phyloP scores from a whole-genome alignment of 2,888 invertebrate genomes.

The Stenolophus ochropezus region DNA sequence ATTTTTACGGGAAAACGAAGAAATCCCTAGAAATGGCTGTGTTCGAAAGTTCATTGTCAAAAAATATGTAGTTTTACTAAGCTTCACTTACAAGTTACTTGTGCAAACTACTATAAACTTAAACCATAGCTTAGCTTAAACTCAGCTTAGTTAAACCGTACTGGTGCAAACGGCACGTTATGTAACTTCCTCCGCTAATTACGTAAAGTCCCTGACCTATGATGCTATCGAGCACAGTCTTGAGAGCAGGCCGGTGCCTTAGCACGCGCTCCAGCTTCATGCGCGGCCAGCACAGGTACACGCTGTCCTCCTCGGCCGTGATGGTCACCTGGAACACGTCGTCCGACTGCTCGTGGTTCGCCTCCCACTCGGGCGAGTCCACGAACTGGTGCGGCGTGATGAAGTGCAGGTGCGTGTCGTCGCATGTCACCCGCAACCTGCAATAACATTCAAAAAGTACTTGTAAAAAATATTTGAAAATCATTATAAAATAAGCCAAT shows the following conservation, averaged over 20 bases:
- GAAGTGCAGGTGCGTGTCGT: conserved; percentile 87
- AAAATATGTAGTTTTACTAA: too few species aligned
- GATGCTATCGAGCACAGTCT: conserved; percentile 84
- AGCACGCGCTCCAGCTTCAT: conserved; percentile 84
- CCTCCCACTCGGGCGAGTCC: conserved; percentile 94
- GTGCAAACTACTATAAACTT: too few species aligned
- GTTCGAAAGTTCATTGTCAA: too few species aligned
- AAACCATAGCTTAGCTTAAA: too few species aligned
- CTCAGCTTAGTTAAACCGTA: too few species aligned
- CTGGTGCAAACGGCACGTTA: background rate
- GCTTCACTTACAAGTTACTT: too few species aligned
- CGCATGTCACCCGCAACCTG: conserved; percentile 88
- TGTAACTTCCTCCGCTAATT: too few species aligned
- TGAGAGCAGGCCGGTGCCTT: conserved; percentile 83
- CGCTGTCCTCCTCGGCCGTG: conserved; percentile 85
- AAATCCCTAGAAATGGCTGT: too few species aligned
- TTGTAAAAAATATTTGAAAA: too few species aligned
- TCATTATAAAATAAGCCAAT: too few species aligned
- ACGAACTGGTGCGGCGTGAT: conserved; percentile 89
- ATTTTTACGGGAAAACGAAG: too few species aligned
- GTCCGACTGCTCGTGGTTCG: conserved; percentile 84
- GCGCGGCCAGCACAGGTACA: conserved; percentile 87
- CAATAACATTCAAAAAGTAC: conserved; percentile 64
- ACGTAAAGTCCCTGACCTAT: conserved; percentile 79
- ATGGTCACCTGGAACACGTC: conserved; percentile 88